Percentiles rank a stretch among this genome's conserved stretches.
Evolutionary conservation across 2,113 vertebrate species (phyloP).

Genomic region (Anguilla japonica): DNA sequence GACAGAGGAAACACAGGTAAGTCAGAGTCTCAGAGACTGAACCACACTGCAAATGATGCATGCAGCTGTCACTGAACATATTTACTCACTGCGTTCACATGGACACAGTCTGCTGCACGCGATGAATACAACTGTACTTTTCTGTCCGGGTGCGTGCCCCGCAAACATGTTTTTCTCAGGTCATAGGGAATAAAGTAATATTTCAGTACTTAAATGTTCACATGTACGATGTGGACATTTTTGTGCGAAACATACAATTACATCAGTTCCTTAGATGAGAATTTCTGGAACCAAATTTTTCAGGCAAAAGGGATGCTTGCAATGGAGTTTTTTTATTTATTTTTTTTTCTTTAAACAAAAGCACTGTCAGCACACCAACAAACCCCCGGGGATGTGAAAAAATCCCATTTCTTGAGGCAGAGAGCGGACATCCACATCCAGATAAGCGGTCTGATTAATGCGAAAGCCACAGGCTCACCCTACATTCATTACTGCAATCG

Average conservation of each 20-base stretch:
- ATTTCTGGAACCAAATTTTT: background rate
- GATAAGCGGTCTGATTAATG: background rate
- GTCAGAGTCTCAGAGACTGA: background rate
- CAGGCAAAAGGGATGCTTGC: too few relatives aligned
- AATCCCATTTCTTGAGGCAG: background rate
- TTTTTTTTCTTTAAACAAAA: background rate
- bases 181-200: too few relatives aligned
- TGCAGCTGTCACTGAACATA: background rate
- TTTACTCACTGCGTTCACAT: background rate
- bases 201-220: too few relatives aligned
- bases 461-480: background rate
- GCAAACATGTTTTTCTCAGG: too few relatives aligned
- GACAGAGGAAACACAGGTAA: conserved; percentile 5
- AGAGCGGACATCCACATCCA: background rate
- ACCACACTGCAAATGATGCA: background rate
- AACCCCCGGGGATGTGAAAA: background rate
- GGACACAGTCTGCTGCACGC: background rate
- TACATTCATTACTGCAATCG: background rate
- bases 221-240: background rate
- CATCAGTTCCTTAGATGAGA: background rate
- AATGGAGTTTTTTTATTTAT: too few relatives aligned
- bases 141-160: background rate
- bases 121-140: background rate
- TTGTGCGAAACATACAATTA: background rate
- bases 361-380: background rate